Evolutionary conservation across 2,888 invertebrate genomes (phyloP), one percentile per base, ranked within the genome.

Genomic region (Cryptus viduatorius): DNA sequence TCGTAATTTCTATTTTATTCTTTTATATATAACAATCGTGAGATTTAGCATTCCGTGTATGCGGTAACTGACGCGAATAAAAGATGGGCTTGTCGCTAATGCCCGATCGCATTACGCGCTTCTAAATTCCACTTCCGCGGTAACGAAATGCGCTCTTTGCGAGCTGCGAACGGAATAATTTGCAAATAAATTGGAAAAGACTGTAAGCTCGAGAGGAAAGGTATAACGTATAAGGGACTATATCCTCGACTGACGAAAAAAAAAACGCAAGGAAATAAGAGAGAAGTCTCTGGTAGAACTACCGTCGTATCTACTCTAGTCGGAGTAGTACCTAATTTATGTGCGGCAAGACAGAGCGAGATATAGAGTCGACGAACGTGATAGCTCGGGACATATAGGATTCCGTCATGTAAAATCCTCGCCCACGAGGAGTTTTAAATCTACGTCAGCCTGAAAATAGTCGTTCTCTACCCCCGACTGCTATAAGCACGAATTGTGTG

Each of bases 141-240:
- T 77, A 73, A 77, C 81, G 76, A 69, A 79, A 81, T 81, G 84
- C 61, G 61, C 77, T 81, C 78, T 78, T 81, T 84, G 73, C 64
- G 78, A 81, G 81, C 81, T 48, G 73, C 78, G 56, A 84, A 81
- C 73, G 64, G 84, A 81, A 84, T 84, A 84, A 84, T 84, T 84
- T 81, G 61, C 81, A 78, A 84, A 84, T 84, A 84, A 84, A 84
- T 84, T 84, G 56, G 68, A 78, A 46, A 24, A 65, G 69, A 80
- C 69, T 53, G 80, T 80, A 64, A 84, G 48, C 75, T 64, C n/a
- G 61, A 10, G 61, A 24, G 37, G 24, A 75, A 69, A 68, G 64
- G 8, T 56, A 19, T 53, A 53, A 68, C 53, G 64, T 73, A 19
- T 46, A 72, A 73, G 37, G n/a, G 64, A 37, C 4, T 56, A 16